phyloP scores from a whole-genome alignment of 2,888 invertebrate species.

The Notodonta ziczac region DNA sequence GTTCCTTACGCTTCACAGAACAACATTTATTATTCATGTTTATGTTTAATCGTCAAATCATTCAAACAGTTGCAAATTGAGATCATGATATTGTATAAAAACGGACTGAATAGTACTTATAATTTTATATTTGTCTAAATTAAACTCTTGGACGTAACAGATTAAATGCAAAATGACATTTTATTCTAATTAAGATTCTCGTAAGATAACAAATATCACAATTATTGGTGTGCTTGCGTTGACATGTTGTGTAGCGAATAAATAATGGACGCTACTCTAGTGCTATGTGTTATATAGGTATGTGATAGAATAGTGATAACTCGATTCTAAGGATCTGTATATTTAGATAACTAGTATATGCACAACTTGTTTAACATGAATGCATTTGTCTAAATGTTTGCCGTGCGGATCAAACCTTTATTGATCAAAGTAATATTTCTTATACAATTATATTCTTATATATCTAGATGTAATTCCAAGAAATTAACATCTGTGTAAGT shows the following conservation, averaged over 20 bases:
- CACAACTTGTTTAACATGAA: conserved; percentile 15
- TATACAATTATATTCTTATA: neutral
- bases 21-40: neutral
- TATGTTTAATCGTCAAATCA: neutral
- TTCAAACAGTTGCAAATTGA: conserved; percentile 7
- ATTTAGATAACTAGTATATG: conserved; percentile 16
- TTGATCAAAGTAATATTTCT: neutral
- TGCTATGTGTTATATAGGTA: conserved; percentile 41
- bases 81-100: conserved; percentile 23
- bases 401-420: neutral
- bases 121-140: conserved; percentile 25
- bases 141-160: conserved; percentile 23
- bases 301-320: conserved; percentile 62
- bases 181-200: neutral
- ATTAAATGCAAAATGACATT: conserved; percentile 9
- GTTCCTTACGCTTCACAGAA: conserved; percentile 27
- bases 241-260: conserved; percentile 9
- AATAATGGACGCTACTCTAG: conserved; percentile 14
- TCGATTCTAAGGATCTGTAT: conserved; percentile 30
- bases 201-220: neutral
- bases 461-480: neutral
- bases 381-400: neutral
- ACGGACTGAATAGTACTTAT: conserved; percentile 42
- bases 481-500: conserved; percentile 35
- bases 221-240: neutral